Evolutionary conservation across 30 jellyfish, hydroid and myxozoan genomes (phyloP).

Genomic region (Haliclystus octoradiatus): DNA sequence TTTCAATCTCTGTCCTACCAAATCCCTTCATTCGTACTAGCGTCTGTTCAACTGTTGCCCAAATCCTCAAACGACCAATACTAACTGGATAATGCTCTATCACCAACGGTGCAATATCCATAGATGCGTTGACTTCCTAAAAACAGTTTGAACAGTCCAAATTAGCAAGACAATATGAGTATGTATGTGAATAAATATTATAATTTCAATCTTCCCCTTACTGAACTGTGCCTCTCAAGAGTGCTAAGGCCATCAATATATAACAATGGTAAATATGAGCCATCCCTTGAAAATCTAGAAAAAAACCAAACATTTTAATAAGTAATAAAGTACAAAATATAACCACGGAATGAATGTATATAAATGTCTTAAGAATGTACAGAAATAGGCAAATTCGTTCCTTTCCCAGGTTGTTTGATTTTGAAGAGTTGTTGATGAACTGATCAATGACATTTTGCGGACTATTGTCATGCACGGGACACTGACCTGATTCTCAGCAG

Average conservation of each 20-base stretch:
- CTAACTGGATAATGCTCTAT: conserved; percentile 76
- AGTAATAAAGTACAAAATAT: neutral
- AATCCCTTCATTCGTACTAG: conserved; percentile 51
- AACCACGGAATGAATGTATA: no score
- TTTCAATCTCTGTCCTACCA: no score
- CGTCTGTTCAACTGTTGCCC: conserved; percentile 91
- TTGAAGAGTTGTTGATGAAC: no score
- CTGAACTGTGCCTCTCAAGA: conserved; percentile 49
- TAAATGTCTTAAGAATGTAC: no score
- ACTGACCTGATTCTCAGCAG: no score
- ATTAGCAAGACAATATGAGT: no score
- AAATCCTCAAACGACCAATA: conserved; percentile 74
- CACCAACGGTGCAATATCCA: conserved; percentile 22
- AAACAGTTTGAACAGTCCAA: neutral
- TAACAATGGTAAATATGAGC: conserved; percentile 59
- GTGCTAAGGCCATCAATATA: conserved; percentile 58
- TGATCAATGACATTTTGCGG: no score
- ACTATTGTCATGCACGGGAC: no score
- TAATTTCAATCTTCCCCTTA: conserved; percentile 6
- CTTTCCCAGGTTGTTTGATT: no score
- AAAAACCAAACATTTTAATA: neutral
- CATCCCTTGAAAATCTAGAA: conserved; percentile 39
- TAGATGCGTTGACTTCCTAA: conserved; percentile 54
- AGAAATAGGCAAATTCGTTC: no score
- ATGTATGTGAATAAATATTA: no score